Percentiles rank a stretch among this genome's conserved stretches.
phyloP scores from a whole-genome alignment of 1,140 invertebrate species.

The Anthonomus grandis region DNA sequence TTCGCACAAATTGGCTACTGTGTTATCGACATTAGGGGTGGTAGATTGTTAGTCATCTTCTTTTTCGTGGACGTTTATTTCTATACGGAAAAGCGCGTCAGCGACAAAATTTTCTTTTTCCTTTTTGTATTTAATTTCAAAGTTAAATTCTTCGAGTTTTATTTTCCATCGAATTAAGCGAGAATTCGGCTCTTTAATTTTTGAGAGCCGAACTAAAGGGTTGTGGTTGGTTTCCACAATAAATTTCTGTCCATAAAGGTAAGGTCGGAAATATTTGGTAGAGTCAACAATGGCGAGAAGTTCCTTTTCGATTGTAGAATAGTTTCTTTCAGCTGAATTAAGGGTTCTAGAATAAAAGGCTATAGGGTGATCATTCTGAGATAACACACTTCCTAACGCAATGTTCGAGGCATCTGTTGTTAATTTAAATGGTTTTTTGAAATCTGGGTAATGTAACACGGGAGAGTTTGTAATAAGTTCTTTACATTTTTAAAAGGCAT shows the following conservation, averaged over 20 bases:
- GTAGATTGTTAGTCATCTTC: constrained; percentile 33
- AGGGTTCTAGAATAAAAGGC: constrained; percentile 42
- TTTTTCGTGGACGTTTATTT: constrained; percentile 18
- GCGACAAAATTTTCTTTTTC: constrained; percentile 17
- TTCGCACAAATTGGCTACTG: constrained; percentile 2
- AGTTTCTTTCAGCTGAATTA: constrained; percentile 37
- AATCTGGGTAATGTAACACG: constrained; percentile 40
- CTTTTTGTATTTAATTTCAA: constrained; percentile 41
- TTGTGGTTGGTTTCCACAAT: constrained; percentile 31
- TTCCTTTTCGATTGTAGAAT: constrained; percentile 42
- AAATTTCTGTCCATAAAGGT: constrained; percentile 32
- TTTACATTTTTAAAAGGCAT: constrained; percentile 40
- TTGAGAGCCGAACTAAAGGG: constrained; percentile 41
- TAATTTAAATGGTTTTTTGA: constrained; percentile 42
- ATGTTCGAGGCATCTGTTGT: constrained; percentile 46
- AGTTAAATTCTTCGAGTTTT: constrained; percentile 48
- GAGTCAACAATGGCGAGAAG: constrained; percentile 32
- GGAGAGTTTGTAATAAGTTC: constrained; percentile 39
- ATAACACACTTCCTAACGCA: constrained; percentile 45
- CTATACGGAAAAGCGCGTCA: constrained; percentile 10
- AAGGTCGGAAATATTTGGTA: constrained; percentile 34
- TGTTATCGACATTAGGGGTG: neutral
- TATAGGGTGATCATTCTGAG: constrained; percentile 42
- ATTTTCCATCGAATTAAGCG: constrained; percentile 50
- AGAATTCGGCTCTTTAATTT: constrained; percentile 47